Base-by-base conservation (phyloP, 2,113 vertebrate species). In the Sphyrna mokarran region DNA sequence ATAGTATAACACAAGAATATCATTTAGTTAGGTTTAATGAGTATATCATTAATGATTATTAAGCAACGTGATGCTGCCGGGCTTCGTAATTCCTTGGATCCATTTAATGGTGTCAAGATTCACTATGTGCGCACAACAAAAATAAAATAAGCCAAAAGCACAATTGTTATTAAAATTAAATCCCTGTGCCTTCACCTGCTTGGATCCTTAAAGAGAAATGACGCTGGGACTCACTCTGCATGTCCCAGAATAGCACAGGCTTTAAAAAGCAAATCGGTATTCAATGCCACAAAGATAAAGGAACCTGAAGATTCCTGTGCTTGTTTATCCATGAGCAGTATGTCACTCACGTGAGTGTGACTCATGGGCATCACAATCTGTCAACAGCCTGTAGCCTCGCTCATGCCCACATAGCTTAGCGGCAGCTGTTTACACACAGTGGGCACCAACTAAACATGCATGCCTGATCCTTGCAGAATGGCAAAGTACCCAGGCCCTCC, bases 331-430 rank as follows among this genome's bases (percentile, higher is more conserved):
- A n/a, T 93, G 89, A 93, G 33, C 20, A 93, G 63, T 93, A n/a
- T 37, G 89, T 66, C 89, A 40, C 8, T 63, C 89, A 93, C 89
- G 33, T 93, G 89, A 93, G 89, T n/a, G 20, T 93, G 89, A 93
- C 61, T 93, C 89, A 93, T 93, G 89, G 61, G 33, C 61, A 93
- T 33, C 89, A 68, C 61, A 93, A 93, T 93, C 89, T 93, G 89
- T 93, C 89, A 93, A 93, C 89, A 93, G 89, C 58, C 89, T 93
- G 89, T n/a, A 93, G 89, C 61, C 89, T 93, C 89, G 68, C 33
- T 93, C 89, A 93, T 93, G 89, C 89, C 89, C 89, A 66, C 61
- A 66, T 93, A 22, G 89, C 61, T 61, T 68, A 93, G 89, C n/a
- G 61, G 8, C 89, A 93, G 89, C 89, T 93, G 89, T 93, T 66